Evolutionary conservation across 2,888 invertebrate species (phyloP).

Genomic region (Leucophenga maculata): DNA sequence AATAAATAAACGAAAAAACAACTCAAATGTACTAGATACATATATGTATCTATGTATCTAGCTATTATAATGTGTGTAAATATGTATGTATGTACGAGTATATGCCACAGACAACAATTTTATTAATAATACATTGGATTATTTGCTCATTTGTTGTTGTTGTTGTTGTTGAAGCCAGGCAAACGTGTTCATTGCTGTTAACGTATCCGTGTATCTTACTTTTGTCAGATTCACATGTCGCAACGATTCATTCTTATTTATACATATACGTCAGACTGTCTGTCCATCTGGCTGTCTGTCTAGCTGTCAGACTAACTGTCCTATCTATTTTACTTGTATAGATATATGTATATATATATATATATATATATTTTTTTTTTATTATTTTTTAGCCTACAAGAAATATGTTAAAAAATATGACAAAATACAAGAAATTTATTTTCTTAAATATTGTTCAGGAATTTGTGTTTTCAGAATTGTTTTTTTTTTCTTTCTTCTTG

Average conservation of each 20-base stretch:
- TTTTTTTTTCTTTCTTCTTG: too few species aligned
- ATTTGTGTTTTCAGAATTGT: not conserved
- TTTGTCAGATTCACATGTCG: conserved; percentile 11
- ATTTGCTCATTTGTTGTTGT: conserved; percentile 2
- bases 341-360: too few species aligned
- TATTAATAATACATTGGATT: conserved; percentile 7
- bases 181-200: not conserved
- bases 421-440: conserved; percentile 11
- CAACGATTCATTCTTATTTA: not conserved
- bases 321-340: too few species aligned
- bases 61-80: conserved; percentile 10
- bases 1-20: conserved; percentile 54
- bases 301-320: not conserved
- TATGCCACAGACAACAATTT: not conserved
- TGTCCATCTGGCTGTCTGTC: not conserved
- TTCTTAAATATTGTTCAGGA: conserved; percentile 1
- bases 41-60: conserved; percentile 14
- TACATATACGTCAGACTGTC: not conserved
- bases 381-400: too few species aligned
- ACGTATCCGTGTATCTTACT: not conserved
- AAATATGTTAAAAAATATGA: not conserved
- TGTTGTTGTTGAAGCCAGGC: not conserved
- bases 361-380: too few species aligned
- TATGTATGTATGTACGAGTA: too few species aligned
- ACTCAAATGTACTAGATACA: conserved; percentile 37